phyloP scores from a whole-genome alignment of 2,888 invertebrate genomes.

The Leptinotarsa tumamoca region DNA sequence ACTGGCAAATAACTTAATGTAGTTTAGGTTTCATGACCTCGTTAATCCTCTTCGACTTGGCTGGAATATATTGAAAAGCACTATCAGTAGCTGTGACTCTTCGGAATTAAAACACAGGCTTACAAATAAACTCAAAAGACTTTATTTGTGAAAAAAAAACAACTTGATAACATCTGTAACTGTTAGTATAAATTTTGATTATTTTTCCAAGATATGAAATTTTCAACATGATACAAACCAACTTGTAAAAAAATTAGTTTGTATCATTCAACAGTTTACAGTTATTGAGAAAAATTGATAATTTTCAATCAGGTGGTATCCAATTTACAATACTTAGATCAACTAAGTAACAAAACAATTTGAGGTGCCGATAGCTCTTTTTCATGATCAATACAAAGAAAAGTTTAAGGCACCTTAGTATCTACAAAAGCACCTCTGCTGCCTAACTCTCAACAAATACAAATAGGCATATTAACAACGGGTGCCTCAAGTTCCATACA shows the following conservation, averaged over 20 bases:
- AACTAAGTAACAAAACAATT: slow-evolving; percentile 45
- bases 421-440: slow-evolving; percentile 45
- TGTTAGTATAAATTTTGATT: slow-evolving; percentile 48
- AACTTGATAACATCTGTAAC: slow-evolving; percentile 46
- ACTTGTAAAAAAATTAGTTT: background rate
- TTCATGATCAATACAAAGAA: slow-evolving; percentile 24
- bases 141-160: slow-evolving; percentile 55
- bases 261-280: slow-evolving; percentile 18
- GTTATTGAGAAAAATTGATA: slow-evolving; percentile 17
- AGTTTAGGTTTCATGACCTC: too few species aligned
- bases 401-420: slow-evolving; percentile 50
- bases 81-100: background rate
- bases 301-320: slow-evolving; percentile 19
- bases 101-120: slow-evolving; percentile 38
- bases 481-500: slow-evolving; percentile 36
- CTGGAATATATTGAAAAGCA: background rate
- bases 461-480: slow-evolving; percentile 39
- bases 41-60: background rate
- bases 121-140: slow-evolving; percentile 54
- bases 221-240: slow-evolving; percentile 28
- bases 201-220: slow-evolving; percentile 33
- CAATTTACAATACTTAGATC: slow-evolving; percentile 41
- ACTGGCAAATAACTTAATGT: too few species aligned
- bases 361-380: slow-evolving; percentile 45
- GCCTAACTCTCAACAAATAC: slow-evolving; percentile 45